A percentile compares a stretch with the other conserved stretches of the same genome.
These are phyloP conservation scores for Chironomus tepperi DNA, from an alignment of 1,140 invertebrate species.

Conservation along the genomic window DNA sequence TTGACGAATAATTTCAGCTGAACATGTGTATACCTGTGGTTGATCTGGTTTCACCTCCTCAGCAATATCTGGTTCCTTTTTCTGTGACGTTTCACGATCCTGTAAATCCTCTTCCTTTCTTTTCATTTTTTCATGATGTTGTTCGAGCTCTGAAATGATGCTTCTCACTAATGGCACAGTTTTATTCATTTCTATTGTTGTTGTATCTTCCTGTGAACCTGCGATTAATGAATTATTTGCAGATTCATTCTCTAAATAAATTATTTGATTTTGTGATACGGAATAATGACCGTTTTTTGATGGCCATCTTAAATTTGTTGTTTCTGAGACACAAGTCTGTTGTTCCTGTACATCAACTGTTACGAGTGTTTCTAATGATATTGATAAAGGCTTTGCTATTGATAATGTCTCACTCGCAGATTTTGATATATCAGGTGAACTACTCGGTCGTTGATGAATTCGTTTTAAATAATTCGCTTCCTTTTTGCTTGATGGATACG, in stretches of 20 bases:
- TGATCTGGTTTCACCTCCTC: constrained; percentile 30
- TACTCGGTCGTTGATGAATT: constrained; percentile 37
- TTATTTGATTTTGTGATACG: constrained; percentile 80
- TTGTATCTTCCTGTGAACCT: constrained; percentile 45
- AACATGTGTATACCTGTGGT: constrained; percentile 30
- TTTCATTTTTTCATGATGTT: constrained; percentile 27
- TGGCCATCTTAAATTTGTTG: constrained; percentile 68
- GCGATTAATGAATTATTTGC: constrained; percentile 42
- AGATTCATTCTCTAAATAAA: constrained; percentile 54
- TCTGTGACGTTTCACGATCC: constrained; percentile 29
- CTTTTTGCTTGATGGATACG: constrained; percentile 31
- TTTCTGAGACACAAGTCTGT: constrained; percentile 36
- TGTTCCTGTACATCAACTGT: neutral
- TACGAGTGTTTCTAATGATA: constrained; percentile 54
- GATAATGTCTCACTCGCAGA: constrained; percentile 39
- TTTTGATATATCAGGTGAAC: constrained; percentile 38
- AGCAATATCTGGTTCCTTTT: neutral
- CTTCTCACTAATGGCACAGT: constrained; percentile 5
- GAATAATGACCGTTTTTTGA: constrained; percentile 78
- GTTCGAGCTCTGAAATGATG: neutral
- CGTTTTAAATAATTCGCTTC: constrained; percentile 39
- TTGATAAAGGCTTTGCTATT: constrained; percentile 44
- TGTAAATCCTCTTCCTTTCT: constrained; percentile 43
- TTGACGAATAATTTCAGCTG: neutral
- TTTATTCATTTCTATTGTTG: neutral